Evolutionary conservation across 2,888 invertebrate genomes (phyloP).

Genomic region (Aporophyla lueneburgensis): DNA sequence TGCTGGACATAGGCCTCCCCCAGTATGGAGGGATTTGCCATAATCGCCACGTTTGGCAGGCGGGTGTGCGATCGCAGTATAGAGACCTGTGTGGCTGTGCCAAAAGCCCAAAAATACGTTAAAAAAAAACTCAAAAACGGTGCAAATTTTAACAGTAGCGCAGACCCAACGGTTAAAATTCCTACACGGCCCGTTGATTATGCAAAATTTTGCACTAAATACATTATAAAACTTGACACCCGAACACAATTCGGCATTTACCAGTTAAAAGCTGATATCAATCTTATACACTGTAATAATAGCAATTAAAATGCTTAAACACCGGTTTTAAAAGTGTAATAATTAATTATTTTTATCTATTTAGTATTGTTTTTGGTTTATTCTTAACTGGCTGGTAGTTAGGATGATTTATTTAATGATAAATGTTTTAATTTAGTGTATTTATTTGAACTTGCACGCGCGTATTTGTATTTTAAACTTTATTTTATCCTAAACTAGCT

Average conservation of each 20-base stretch:
- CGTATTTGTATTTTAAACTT: too few relatives aligned
- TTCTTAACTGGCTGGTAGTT: constrained; percentile 16
- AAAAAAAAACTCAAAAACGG: background rate
- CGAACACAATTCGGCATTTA: constrained; percentile 72
- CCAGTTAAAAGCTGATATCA: constrained; percentile 72
- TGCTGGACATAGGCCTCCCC: too few relatives aligned
- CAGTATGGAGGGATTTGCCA: too few relatives aligned
- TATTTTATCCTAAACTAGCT: too few relatives aligned
- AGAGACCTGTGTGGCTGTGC: too few relatives aligned
- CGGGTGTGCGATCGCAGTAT: too few relatives aligned
- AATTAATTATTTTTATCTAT: constrained; percentile 54
- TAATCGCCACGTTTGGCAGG: too few relatives aligned
- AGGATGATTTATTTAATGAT: constrained; percentile 32
- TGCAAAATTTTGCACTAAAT: constrained; percentile 74
- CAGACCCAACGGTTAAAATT: constrained; percentile 40
- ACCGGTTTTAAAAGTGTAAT: constrained; percentile 24
- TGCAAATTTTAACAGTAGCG: constrained; percentile 1
- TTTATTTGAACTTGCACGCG: background rate
- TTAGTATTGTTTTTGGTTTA: constrained; percentile 33
- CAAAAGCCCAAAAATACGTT: too few relatives aligned
- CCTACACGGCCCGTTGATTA: constrained; percentile 76
- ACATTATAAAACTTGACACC: constrained; percentile 67
- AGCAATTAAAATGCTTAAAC: constrained; percentile 71
- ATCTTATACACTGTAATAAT: constrained; percentile 73
- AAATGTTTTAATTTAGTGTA: background rate